phyloP scores from a whole-genome alignment of 2,888 invertebrate species.

The Shargacucullia verbasci region DNA sequence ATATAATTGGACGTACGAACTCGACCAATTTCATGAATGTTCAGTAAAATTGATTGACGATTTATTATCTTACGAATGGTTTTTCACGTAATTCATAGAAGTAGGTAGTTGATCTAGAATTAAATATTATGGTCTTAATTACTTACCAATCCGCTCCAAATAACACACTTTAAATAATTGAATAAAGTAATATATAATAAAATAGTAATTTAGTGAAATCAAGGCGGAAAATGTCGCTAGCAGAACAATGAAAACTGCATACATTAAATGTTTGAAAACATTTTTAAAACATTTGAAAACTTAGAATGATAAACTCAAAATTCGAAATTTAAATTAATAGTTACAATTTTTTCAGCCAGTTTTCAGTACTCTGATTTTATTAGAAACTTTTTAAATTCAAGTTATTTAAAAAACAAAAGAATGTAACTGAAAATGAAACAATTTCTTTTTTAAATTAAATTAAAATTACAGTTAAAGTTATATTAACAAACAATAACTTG shows the following conservation, averaged over 20 bases:
- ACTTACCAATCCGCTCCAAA: conserved; percentile 34
- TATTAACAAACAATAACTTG: conserved; percentile 32
- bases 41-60: no score
- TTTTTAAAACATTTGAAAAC: conserved; percentile 11
- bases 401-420: neutral
- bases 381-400: no score
- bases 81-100: neutral
- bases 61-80: neutral
- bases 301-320: neutral
- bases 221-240: neutral
- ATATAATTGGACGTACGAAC: no score
- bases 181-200: neutral
- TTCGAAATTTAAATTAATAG: conserved; percentile 4
- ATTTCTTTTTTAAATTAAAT: neutral
- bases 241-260: conserved; percentile 3
- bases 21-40: neutral
- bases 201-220: neutral
- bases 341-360: neutral
- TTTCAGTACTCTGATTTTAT: neutral
- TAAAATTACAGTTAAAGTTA: neutral
- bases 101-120: neutral
- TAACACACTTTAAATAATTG: conserved; percentile 8
- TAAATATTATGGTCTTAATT: neutral
- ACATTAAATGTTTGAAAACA: neutral
- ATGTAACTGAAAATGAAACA: neutral